Evolutionary conservation across 2,888 invertebrate genomes (phyloP), one percentile per base, ranked within the genome.

Genomic region (Drosophila multiciliata): DNA sequence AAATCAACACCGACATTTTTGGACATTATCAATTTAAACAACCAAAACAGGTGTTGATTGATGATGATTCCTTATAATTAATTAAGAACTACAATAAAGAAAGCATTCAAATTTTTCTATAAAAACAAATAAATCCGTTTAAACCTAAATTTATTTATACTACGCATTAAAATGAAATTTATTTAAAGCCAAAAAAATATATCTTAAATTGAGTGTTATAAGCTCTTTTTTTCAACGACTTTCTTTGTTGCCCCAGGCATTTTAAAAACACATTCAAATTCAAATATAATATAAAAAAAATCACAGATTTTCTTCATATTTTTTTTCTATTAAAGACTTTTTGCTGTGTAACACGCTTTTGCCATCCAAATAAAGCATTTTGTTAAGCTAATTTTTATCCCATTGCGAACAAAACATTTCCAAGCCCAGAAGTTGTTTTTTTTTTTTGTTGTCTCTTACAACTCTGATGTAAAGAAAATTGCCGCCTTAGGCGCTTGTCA

Each of bases 341-440:
- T 74, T 81, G 73, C 71, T 75, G 72, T 70, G 48, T 86, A 87
- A 90, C 87, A 87, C 90, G 87, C 87, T 87, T 90, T 83, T 75
- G 69, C 79, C 81, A 75, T 83, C 83, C 75, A 86, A 88, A 90
- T 83, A 87, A 83, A 77, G 75, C 87, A 87, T 87, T 87, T 87
- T 89, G 87, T 82, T 82, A 75, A 87, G 87, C 86, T 87, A 87
- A 87, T 87, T 87, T 87, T 89, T 83, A 87, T 87, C 89, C 87
- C 89, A 87, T 89, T 87, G 76, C 60, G 66, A 80, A 87, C 87
- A 89, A 87, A 87, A 82, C 85, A 83, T 66, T 87, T 76, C 48
- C 33, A 35, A 49, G 48, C 69, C 64, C 53, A 53, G 9, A 57
- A 69, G 35, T 67, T 55, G 63, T 36, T 81, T 78, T 80, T 73